Evolutionary conservation across 2,888 invertebrate genomes (phyloP), one percentile per base, ranked within the genome.

Genomic region (Lagria hirta): DNA sequence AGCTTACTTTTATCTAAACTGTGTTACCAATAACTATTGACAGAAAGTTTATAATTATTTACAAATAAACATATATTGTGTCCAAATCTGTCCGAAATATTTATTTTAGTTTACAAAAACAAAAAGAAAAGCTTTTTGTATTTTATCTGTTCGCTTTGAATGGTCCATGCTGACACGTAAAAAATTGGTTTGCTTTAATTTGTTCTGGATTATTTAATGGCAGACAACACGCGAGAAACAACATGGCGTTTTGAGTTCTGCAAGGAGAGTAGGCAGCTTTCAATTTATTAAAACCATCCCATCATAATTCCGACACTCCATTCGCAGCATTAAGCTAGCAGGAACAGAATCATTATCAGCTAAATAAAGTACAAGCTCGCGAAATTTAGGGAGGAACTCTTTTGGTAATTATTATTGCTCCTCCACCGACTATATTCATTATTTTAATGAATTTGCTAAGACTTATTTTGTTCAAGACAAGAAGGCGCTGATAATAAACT

Each of bases 171-270:
- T 47, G 43, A 51, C 47, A 46, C 36, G 40, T 47, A 44, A 50
- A 42, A 50, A 54, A 54, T 50, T 36, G 52, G 47, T 49, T 40
- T 44, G 46, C 38, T 40, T 55, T 53, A 54, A 55, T 55, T 55
- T 54, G 55, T 54, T 52, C 24, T 23, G 33, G 20, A 40, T 55
- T 50, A 55, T 55, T 55, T 54, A 55, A 49, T 55, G 55, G 43
- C 23, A 23, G 28, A 28, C 26, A 32, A 40, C 55, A 55, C 54
- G 55, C 53, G 52, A 55, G 52, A 52, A 52, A 42, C 44, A 55
- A 54, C 53, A 54, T 53, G 55, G 53, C 52, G 53, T 48, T 45
- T 41, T 37, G 38, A 41, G 45, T 30, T 43, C 36, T 43, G 30
- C 43, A 7, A 8, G 6, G n/a, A n/a, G 36, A 43, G 43, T 30